Percentiles rank a stretch among this genome's conserved stretches.
phyloP scores from a whole-genome alignment of 2,888 invertebrate species.

The Sceliomorpha sp. region DNA sequence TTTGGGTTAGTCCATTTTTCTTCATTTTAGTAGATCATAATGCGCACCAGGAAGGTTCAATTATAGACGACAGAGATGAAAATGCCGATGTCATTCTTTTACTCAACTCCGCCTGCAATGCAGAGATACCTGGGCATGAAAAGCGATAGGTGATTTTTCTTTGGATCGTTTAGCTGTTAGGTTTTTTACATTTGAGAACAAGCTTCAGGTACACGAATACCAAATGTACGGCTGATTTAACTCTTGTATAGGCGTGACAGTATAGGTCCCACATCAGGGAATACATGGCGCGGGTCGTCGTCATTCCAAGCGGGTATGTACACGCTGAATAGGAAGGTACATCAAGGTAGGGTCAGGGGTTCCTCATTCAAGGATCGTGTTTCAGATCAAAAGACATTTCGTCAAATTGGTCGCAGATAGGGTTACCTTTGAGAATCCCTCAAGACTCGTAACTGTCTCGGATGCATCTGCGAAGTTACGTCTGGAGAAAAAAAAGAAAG shows the following conservation, averaged over 20 bases:
- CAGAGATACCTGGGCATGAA: conserved; percentile 27
- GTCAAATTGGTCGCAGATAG: conserved; percentile 26
- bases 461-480: conserved; percentile 2
- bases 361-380: conserved; percentile 26
- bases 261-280: conserved; percentile 48
- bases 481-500: conserved; percentile 1
- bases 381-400: conserved; percentile 46
- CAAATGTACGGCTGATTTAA: conserved; percentile 52
- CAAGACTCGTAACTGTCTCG: not conserved
- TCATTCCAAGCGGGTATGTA: conserved; percentile 49
- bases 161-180: conserved; percentile 25
- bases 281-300: conserved; percentile 42
- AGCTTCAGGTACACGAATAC: conserved; percentile 47
- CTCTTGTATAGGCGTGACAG: conserved; percentile 55
- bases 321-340: conserved; percentile 37
- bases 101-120: conserved; percentile 31
- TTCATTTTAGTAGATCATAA: too few species aligned
- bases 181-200: conserved; percentile 51
- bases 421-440: conserved; percentile 12
- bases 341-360: conserved; percentile 27
- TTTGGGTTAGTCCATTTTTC: too few species aligned
- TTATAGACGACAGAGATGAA: too few species aligned
- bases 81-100: too few species aligned
- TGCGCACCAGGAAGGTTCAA: too few species aligned
- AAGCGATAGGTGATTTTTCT: conserved; percentile 42